Evolutionary conservation across 1,140 invertebrate species (phyloP).

Genomic region (Drosophila nikananu): DNA sequence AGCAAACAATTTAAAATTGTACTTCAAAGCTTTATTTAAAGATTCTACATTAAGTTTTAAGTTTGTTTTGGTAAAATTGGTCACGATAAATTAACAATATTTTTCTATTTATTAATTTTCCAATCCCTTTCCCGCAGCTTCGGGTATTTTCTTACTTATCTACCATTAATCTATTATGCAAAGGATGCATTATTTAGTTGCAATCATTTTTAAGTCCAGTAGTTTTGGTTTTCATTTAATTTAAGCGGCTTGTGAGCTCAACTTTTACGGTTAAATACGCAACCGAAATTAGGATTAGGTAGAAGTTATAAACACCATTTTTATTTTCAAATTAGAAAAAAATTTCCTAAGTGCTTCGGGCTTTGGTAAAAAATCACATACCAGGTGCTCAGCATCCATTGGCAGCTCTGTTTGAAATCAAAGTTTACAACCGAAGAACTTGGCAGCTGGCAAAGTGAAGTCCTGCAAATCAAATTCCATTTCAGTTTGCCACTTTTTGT

Average conservation of each 20-base stretch:
- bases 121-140: too few relatives aligned
- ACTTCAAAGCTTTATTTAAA: too few relatives aligned
- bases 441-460: slow-evolving; percentile 8
- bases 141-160: not conserved
- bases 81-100: not conserved
- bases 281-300: not conserved
- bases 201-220: slow-evolving; percentile 11
- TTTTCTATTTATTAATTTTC: not conserved
- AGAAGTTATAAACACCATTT: too few relatives aligned
- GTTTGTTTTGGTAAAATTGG: not conserved
- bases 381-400: slow-evolving; percentile 58
- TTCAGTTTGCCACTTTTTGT: slow-evolving; percentile 34
- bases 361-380: slow-evolving; percentile 33
- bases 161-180: not conserved
- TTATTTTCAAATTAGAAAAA: too few relatives aligned
- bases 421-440: slow-evolving; percentile 24
- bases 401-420: slow-evolving; percentile 24
- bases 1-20: too few relatives aligned
- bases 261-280: slow-evolving; percentile 40
- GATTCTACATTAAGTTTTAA: too few relatives aligned
- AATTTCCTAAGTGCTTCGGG: not conserved
- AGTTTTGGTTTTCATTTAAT: slow-evolving; percentile 5
- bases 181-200: slow-evolving; percentile 16
- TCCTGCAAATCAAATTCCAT: slow-evolving; percentile 53
- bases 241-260: slow-evolving; percentile 58